Evolutionary conservation across 2,888 invertebrate species (phyloP).

Genomic region (Drosophila siamana): DNA sequence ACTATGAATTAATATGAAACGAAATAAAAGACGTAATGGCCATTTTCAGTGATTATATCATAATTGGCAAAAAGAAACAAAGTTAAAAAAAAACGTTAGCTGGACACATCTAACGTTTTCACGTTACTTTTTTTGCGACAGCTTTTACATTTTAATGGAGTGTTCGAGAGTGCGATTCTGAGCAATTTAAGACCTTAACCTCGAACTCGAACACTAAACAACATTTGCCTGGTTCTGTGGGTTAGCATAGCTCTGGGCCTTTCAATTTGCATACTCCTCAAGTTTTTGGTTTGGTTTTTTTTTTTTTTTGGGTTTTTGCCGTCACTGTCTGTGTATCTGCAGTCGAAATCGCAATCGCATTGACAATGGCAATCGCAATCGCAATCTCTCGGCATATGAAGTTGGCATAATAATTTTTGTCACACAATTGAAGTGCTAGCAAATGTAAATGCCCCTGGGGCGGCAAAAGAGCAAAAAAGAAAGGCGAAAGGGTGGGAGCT

Average conservation of each 20-base stretch:
- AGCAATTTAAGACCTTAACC: constrained; percentile 60
- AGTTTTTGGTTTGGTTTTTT: constrained; percentile 28
- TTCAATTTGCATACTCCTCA: constrained; percentile 51
- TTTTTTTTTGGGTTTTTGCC: constrained; percentile 11
- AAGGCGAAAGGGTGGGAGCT: constrained; percentile 64
- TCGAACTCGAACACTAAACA: constrained; percentile 34
- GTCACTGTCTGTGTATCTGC: constrained; percentile 46
- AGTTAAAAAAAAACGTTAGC: too few species aligned
- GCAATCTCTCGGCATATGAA: constrained; percentile 52
- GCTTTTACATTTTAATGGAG: constrained; percentile 52
- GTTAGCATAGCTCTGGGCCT: constrained; percentile 48
- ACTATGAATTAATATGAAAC: constrained; percentile 20
- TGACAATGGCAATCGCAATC: constrained; percentile 23
- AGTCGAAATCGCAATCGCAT: constrained; percentile 50
- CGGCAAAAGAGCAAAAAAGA: constrained; percentile 51
- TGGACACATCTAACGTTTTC: constrained; percentile 1
- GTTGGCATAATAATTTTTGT: constrained; percentile 67
- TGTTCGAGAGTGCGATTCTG: constrained; percentile 7
- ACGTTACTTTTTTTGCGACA: constrained; percentile 32
- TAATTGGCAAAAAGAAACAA: constrained; percentile 43
- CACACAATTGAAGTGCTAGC: constrained; percentile 58
- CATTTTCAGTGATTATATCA: constrained; percentile 54
- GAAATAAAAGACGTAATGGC: not conserved
- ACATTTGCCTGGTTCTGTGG: constrained; percentile 44
- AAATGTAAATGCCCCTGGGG: constrained; percentile 58